Conservation (phyloP, 2,113 vertebrate species). For the Illadopsis cleaveri region DNA sequence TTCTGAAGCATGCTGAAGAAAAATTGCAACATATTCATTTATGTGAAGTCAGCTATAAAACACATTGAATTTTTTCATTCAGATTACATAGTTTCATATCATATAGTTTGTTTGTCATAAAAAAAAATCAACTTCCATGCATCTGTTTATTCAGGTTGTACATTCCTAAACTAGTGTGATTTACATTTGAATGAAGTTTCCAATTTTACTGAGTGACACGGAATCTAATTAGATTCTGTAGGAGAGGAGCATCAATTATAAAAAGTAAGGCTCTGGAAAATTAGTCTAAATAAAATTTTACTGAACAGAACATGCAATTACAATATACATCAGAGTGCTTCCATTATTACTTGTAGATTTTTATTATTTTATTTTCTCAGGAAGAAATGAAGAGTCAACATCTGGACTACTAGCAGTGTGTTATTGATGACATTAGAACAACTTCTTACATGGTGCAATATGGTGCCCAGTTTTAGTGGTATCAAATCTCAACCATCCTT, state of each 20-base stretch:
- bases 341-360: not conserved
- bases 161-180: conserved; percentile 1
- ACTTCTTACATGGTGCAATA: not conserved
- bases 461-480: not conserved
- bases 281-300: conserved; percentile 35
- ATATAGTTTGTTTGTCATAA: not conserved
- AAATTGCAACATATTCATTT: not conserved
- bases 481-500: not conserved
- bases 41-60: not conserved
- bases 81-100: not conserved
- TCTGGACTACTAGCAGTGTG: not conserved
- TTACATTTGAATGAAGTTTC: conserved; percentile 65
- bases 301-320: conserved; percentile 9
- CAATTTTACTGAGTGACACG: conserved; percentile 57
- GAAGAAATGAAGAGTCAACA: not conserved
- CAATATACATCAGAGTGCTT: conserved; percentile 1
- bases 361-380: not conserved
- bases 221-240: conserved; percentile 62
- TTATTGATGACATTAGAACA: not conserved
- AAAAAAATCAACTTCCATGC: not conserved
- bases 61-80: not conserved
- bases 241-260: conserved; percentile 29
- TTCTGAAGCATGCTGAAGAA: not conserved
- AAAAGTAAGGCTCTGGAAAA: conserved; percentile 44
- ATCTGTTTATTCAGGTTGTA: conserved; percentile 37